A percentile compares a stretch with the other conserved stretches of the same genome.
Conservation (phyloP, 2,888 invertebrate genomes). For the Cephus runcator region DNA sequence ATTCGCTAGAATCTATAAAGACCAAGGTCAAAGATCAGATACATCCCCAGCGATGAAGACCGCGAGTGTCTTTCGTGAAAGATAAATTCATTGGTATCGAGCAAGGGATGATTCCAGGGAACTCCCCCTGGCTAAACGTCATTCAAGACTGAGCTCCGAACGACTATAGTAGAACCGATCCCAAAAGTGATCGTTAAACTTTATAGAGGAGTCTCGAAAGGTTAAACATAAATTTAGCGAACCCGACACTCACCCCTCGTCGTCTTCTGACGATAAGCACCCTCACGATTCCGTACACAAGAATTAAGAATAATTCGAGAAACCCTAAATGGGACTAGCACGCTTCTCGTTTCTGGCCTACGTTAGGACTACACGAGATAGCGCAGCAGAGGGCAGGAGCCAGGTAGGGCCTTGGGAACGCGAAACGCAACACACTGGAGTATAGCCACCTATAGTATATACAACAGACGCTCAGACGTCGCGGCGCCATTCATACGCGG, state of each 20-base stretch:
- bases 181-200: conserved; percentile 52
- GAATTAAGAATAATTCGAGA: not conserved
- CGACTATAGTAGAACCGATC: conserved; percentile 41
- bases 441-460: not conserved
- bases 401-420: not conserved
- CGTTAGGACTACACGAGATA: not conserved
- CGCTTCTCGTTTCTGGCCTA: not conserved
- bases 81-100: not conserved
- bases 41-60: not conserved
- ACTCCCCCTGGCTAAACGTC: not conserved
- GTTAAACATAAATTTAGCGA: conserved; percentile 31
- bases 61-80: not conserved
- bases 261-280: not conserved
- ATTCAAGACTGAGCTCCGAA: not conserved
- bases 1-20: not conserved
- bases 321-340: not conserved
- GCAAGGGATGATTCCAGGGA: not conserved
- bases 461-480: conserved; percentile 53
- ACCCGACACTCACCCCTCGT: not conserved
- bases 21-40: not conserved
- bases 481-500: conserved; percentile 58
- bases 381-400: not conserved
- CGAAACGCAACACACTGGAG: not conserved
- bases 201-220: conserved; percentile 39
- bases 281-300: not conserved